A percentile compares a stretch with the other conserved stretches of the same genome.
Conservation (phyloP, 2,888 invertebrate species). For the Torymus texanus region DNA sequence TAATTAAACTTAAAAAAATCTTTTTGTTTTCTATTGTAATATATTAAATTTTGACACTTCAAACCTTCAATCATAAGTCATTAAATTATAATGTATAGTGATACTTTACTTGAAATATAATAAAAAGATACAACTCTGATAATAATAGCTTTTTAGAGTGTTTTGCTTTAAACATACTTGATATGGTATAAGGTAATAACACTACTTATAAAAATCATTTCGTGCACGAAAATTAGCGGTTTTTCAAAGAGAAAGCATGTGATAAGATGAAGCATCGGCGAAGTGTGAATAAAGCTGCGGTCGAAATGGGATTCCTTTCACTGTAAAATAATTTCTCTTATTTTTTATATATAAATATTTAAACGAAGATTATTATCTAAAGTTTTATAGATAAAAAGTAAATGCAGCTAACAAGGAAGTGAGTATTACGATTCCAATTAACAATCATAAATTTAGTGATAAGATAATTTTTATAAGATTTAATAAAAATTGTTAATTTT, state of each 20-base stretch:
- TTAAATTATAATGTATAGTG: no score
- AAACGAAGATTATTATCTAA: slow-evolving; percentile 20
- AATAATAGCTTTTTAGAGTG: no score
- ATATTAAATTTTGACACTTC: no score
- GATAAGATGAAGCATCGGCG: slow-evolving; percentile 22
- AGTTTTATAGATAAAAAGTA: not conserved
- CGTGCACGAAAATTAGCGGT: slow-evolving; percentile 4
- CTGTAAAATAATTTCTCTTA: slow-evolving; percentile 38
- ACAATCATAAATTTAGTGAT: slow-evolving; percentile 6
- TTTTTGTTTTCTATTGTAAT: no score
- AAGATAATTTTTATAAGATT: not conserved
- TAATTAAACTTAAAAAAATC: no score
- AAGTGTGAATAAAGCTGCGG: not conserved
- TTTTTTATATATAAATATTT: slow-evolving; percentile 28
- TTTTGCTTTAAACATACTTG: no score
- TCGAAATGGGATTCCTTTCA: slow-evolving; percentile 28
- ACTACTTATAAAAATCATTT: slow-evolving; percentile 12
- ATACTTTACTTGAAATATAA: no score
- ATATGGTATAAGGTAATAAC: no score
- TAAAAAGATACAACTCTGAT: no score
- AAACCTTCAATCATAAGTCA: no score
- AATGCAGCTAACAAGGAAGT: slow-evolving; percentile 13
- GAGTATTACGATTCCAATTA: not conserved
- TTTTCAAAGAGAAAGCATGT: slow-evolving; percentile 40
- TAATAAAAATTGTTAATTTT: not conserved